Evolutionary conservation across 2,797 vertebrate species (phyloP).

Genomic region (Channa striata): DNA sequence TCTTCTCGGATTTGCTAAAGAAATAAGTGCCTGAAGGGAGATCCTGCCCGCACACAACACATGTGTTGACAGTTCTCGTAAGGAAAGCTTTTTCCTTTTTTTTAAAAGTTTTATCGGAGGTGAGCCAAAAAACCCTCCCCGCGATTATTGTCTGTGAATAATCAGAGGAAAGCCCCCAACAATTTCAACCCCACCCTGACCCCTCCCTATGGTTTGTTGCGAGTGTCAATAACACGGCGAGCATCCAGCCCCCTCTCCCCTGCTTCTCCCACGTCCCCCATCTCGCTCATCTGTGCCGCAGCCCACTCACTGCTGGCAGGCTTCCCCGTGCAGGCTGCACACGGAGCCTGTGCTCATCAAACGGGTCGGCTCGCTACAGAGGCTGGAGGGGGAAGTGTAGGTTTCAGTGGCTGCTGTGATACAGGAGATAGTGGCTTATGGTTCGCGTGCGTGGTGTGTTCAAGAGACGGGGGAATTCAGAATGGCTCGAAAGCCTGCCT

Average conservation of each 20-base stretch:
- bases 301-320: conserved; percentile 68
- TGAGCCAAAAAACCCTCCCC: conserved; percentile 31
- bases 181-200: conserved; percentile 20
- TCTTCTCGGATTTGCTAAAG: neutral
- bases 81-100: conserved; percentile 19
- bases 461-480: conserved; percentile 60
- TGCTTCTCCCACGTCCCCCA: neutral
- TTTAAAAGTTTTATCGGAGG: conserved; percentile 32
- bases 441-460: conserved; percentile 56
- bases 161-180: conserved; percentile 71
- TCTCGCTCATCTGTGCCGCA: conserved; percentile 53
- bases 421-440: conserved; percentile 53
- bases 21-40: conserved; percentile 18
- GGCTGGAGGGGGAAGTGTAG: conserved; percentile 39
- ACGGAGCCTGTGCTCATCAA: conserved; percentile 44
- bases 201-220: conserved; percentile 15
- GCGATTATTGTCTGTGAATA: conserved; percentile 61
- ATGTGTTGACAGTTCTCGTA: conserved; percentile 43
- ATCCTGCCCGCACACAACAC: conserved; percentile 33
- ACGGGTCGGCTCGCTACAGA: conserved; percentile 51
- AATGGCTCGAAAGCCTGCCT: conserved; percentile 45
- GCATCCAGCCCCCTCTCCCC: neutral
- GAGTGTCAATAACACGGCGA: conserved; percentile 17
- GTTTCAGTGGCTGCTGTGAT: conserved; percentile 72
- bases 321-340: conserved; percentile 35